These are phyloP conservation scores for Oryzaephilus surinamensis DNA, from an alignment of 1,140 invertebrate genomes.

Conservation along the genomic window DNA sequence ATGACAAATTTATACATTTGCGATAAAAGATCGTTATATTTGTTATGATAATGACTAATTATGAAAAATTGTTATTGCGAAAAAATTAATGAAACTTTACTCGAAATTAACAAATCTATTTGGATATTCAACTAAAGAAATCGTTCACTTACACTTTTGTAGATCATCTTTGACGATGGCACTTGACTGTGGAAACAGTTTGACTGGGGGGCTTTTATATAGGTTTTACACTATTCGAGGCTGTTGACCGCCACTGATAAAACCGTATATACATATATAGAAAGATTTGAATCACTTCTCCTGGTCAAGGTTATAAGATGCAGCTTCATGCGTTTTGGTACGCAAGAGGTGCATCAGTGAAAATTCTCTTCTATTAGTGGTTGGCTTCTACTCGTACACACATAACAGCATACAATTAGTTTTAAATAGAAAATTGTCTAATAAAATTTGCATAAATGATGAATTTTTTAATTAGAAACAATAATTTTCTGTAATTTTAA, in stretches of 20 bases:
- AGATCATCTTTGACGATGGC: conserved; percentile 3
- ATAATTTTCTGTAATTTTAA: not conserved
- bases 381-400: not conserved
- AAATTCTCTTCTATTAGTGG: conserved; percentile 1
- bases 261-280: too few species aligned
- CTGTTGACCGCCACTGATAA: conserved; percentile 10
- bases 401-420: not conserved
- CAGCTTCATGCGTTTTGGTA: conserved; percentile 5
- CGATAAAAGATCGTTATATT: too few species aligned
- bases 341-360: conserved; percentile 4
- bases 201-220: conserved; percentile 8
- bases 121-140: too few species aligned
- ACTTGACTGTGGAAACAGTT: conserved; percentile 1
- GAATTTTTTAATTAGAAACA: not conserved
- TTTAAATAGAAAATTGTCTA: not conserved
- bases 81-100: too few species aligned
- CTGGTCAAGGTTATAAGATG: conserved; percentile 8
- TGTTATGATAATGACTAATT: too few species aligned
- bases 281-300: conserved; percentile 3
- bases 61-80: too few species aligned
- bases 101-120: too few species aligned
- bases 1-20: too few species aligned
- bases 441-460: not conserved
- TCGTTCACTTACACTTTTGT: conserved; percentile 7
- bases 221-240: conserved; percentile 1